These are phyloP conservation scores for Nestor notabilis DNA, from an alignment of 2,113 vertebrate species.

Conservation along the genomic window DNA sequence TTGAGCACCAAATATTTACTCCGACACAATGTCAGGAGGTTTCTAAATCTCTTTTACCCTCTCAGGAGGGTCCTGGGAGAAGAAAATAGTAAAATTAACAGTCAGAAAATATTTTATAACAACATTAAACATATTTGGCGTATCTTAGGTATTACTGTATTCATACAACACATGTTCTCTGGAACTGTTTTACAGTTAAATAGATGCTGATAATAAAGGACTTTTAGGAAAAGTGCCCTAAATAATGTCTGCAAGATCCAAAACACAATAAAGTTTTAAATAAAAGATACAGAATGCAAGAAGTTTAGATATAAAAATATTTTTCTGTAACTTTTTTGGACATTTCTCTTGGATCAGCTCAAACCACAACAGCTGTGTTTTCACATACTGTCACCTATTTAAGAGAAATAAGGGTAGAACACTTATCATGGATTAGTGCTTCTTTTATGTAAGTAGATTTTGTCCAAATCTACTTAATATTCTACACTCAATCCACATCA, in stretches of 20 bases:
- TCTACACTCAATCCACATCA: neutral
- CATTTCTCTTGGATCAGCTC: neutral
- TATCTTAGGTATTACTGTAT: neutral
- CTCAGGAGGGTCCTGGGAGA: neutral
- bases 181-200: neutral
- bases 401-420: neutral
- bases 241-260: neutral
- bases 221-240: neutral
- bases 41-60: neutral
- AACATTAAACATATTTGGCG: neutral
- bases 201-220: neutral
- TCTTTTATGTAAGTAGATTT: neutral
- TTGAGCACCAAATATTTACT: neutral
- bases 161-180: neutral
- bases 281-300: neutral
- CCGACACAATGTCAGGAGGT: neutral
- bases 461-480: neutral
- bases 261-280: neutral
- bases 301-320: neutral
- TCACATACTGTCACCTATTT: neutral
- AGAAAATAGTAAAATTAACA: neutral
- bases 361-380: neutral
- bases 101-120: neutral
- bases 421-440: neutral
- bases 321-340: neutral